These are phyloP conservation scores for Stenodera caucasica DNA, from an alignment of 2,888 invertebrate genomes.

Conservation along the genomic window DNA sequence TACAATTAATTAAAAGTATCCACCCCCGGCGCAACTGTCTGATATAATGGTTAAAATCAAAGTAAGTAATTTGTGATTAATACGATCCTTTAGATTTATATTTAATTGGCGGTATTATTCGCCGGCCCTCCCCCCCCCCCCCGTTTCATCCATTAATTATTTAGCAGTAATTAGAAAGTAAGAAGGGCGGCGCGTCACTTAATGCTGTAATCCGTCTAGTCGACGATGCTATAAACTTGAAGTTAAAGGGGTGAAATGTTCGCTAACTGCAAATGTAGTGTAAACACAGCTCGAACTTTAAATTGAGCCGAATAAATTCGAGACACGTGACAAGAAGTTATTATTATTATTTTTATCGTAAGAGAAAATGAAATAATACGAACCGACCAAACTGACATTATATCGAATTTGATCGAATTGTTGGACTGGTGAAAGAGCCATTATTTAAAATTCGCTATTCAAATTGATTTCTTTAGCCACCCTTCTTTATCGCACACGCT, in stretches of 20 bases:
- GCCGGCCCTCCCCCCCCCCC: no score
- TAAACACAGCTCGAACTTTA: slow-evolving; percentile 54
- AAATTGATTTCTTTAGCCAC: slow-evolving; percentile 54
- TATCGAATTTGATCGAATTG: slow-evolving; percentile 4
- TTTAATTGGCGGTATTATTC: slow-evolving; percentile 34
- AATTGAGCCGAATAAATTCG: slow-evolving; percentile 54
- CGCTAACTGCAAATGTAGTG: slow-evolving; percentile 51
- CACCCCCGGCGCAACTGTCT: slow-evolving; percentile 17
- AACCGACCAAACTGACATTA: slow-evolving; percentile 31
- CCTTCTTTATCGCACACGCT: slow-evolving; percentile 27
- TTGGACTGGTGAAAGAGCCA: slow-evolving; percentile 45
- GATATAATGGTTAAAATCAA: slow-evolving; percentile 27
- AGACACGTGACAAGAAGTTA: slow-evolving; percentile 54
- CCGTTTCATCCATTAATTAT: slow-evolving; percentile 38
- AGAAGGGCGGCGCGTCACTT: slow-evolving; percentile 31
- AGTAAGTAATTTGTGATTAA: slow-evolving; percentile 29
- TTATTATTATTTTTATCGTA: slow-evolving; percentile 53
- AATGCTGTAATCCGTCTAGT: slow-evolving; percentile 45
- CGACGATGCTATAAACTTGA: slow-evolving; percentile 25
- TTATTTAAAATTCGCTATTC: slow-evolving; percentile 55
- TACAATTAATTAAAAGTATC: slow-evolving; percentile 22
- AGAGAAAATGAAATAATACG: slow-evolving; percentile 24
- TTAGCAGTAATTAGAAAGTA: slow-evolving; percentile 47
- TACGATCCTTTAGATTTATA: slow-evolving; percentile 33
- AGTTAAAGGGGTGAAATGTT: slow-evolving; percentile 32